Conservation (phyloP, 2,113 vertebrate species). For the Ciconia stormi region DNA sequence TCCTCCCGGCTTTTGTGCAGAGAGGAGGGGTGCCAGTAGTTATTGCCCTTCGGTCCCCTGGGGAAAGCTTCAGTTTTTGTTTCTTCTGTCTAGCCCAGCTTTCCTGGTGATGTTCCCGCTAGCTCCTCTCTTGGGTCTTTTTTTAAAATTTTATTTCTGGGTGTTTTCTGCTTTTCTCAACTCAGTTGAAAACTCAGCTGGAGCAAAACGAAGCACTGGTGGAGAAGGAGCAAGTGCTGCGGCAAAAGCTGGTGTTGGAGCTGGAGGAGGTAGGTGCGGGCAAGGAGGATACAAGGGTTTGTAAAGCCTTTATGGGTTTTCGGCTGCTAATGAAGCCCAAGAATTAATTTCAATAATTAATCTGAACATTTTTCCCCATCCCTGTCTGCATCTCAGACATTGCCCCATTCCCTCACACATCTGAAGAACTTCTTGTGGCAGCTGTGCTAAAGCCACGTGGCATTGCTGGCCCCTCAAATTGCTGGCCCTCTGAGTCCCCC, state of each 20-base stretch:
- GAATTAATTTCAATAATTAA: neutral
- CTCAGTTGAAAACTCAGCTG: conserved; percentile 80
- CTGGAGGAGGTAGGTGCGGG: conserved; percentile 81
- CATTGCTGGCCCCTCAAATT: neutral
- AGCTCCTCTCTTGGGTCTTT: neutral
- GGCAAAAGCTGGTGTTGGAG: conserved; percentile 78
- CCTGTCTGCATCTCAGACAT: neutral
- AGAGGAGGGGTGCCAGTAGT: neutral
- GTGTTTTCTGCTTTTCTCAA: neutral
- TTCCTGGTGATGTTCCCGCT: neutral
- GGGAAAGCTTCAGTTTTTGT: neutral
- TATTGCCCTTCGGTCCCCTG: neutral
- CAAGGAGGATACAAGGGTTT: accelerated
- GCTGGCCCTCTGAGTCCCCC: neutral
- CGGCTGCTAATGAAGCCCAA: neutral
- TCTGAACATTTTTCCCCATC: neutral
- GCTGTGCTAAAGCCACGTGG: neutral
- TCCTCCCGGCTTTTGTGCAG: neutral
- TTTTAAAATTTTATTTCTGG: neutral
- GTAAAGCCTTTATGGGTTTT: neutral
- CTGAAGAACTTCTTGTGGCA: neutral
- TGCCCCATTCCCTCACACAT: neutral
- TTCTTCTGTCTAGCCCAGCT: neutral
- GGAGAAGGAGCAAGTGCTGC: conserved; percentile 73
- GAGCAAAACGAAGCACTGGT: conserved; percentile 72